These are phyloP conservation scores for Epinephelus coioides DNA, from an alignment of 2,797 vertebrate species.

Conservation along the genomic window DNA sequence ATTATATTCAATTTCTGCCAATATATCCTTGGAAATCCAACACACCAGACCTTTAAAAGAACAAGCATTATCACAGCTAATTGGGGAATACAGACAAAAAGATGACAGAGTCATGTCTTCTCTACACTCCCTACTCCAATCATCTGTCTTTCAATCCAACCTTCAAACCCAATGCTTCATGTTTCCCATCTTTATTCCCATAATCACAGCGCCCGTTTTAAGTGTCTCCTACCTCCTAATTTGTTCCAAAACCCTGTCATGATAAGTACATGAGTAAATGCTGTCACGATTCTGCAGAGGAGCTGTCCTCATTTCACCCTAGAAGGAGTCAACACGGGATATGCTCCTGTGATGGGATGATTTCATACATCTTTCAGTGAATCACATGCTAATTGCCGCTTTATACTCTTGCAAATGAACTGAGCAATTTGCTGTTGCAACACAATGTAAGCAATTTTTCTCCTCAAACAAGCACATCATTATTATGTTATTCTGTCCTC, in stretches of 20 bases:
- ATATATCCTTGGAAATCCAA: no score
- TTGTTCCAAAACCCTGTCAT: slow-evolving; percentile 6
- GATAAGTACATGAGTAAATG: slow-evolving; percentile 11
- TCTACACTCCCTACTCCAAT: neutral
- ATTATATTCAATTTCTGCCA: no score
- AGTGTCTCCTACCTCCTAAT: slow-evolving; percentile 9
- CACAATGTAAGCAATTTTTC: slow-evolving; percentile 57
- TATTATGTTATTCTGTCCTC: slow-evolving; percentile 31
- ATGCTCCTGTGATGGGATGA: slow-evolving; percentile 21
- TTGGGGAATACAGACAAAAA: neutral
- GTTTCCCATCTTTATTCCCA: neutral
- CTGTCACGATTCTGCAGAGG: neutral
- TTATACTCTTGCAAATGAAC: slow-evolving; percentile 57
- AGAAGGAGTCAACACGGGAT: slow-evolving; percentile 22
- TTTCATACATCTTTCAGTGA: slow-evolving; percentile 44
- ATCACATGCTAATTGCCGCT: slow-evolving; percentile 48
- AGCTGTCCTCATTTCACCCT: slow-evolving; percentile 10
- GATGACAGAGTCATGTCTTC: neutral
- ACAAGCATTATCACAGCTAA: neutral
- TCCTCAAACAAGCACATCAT: slow-evolving; percentile 42
- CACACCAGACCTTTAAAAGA: no score
- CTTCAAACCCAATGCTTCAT: neutral
- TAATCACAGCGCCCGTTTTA: slow-evolving; percentile 8
- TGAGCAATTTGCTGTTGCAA: slow-evolving; percentile 48
- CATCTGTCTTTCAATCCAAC: neutral